phyloP scores from a whole-genome alignment of 2,113 vertebrate species.

The Melierax canorus region DNA sequence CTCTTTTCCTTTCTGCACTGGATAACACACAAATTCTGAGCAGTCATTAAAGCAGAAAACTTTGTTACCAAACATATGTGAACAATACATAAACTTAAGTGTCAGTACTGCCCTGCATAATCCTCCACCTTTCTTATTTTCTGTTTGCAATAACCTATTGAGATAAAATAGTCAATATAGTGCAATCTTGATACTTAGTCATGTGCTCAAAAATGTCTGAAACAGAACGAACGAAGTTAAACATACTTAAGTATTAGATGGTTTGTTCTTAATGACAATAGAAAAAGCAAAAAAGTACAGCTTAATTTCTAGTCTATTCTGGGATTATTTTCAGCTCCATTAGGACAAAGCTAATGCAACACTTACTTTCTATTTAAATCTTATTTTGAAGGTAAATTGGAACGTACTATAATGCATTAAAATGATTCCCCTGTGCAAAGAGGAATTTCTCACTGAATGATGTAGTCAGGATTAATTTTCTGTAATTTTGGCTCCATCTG shows the following conservation, averaged over 20 bases:
- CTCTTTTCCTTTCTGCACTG: background rate
- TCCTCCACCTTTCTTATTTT: background rate
- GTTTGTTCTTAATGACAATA: background rate
- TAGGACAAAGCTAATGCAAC: background rate
- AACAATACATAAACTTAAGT: background rate
- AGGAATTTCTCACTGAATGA: background rate
- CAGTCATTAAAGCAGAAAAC: background rate
- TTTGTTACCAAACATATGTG: background rate
- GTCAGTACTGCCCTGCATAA: background rate
- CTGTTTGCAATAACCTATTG: background rate
- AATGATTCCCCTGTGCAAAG: background rate
- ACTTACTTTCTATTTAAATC: background rate
- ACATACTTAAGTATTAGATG: background rate
- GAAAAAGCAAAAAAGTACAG: background rate
- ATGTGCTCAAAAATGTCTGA: background rate
- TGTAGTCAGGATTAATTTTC: background rate
- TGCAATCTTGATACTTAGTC: background rate
- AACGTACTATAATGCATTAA: background rate
- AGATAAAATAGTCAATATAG: background rate
- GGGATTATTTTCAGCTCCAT: background rate
- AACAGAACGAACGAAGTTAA: background rate
- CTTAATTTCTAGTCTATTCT: background rate
- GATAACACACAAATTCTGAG: background rate
- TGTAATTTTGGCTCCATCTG: no score
- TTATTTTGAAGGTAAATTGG: constrained; percentile 29